phyloP scores from a whole-genome alignment of 2,888 invertebrate species.

The Taphrorychus bicolor region DNA sequence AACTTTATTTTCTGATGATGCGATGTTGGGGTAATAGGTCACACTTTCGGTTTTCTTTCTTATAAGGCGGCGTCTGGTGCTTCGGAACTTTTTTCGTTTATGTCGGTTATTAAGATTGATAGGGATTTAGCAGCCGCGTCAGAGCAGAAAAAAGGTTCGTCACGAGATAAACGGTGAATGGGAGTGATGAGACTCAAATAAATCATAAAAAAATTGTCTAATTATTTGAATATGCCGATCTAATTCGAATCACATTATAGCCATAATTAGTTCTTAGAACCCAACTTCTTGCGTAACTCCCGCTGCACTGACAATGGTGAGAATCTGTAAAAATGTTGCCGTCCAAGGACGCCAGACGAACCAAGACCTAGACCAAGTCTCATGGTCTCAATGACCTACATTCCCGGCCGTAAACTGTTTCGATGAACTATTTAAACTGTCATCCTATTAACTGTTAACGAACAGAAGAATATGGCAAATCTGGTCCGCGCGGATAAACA shows the following conservation, averaged over 20 bases:
- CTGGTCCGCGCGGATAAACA: not conserved
- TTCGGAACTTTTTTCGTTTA: slow-evolving; percentile 3
- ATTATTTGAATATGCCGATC: not conserved
- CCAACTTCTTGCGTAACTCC: not conserved
- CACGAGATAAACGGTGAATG: too few species aligned
- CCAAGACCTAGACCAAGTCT: not conserved
- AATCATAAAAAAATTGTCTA: too few species aligned
- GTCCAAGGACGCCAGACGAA: slow-evolving; percentile 1
- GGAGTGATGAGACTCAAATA: too few species aligned
- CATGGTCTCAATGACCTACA: slow-evolving; percentile 21
- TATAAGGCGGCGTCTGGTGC: slow-evolving; percentile 11
- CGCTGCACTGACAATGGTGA: not conserved
- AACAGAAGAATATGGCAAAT: not conserved
- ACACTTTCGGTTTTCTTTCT: slow-evolving; percentile 38
- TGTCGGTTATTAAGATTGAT: slow-evolving; percentile 12
- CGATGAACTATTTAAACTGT: not conserved
- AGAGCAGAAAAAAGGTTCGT: too few species aligned
- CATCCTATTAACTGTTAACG: not conserved
- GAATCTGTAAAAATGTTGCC: not conserved
- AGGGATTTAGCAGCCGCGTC: not conserved
- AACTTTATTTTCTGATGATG: slow-evolving; percentile 42
- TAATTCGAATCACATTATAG: not conserved
- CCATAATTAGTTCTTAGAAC: not conserved
- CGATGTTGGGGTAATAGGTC: slow-evolving; percentile 36
- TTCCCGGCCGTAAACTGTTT: not conserved